Base-by-base conservation (phyloP, 2,797 vertebrate species). In the Rhinophrynus dorsalis region DNA sequence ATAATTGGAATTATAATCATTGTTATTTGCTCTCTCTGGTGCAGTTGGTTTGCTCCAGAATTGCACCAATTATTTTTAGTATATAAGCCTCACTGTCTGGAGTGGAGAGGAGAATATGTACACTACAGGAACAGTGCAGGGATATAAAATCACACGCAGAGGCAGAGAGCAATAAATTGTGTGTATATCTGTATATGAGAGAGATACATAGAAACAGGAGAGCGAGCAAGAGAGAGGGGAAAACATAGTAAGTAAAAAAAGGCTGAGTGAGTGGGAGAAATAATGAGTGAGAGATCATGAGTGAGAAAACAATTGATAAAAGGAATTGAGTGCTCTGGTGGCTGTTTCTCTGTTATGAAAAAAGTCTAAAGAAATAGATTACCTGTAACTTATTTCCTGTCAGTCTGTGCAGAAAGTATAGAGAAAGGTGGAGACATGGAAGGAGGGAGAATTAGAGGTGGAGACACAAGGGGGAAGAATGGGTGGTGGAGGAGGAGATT, bases 311-410 rank as follows among this genome's bases (percentile, higher is more conserved):
- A n/a, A n/a, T n/a, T n/a, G n/a, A n/a, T n/a, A n/a, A 40, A 17
- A 40, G 38, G 6, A 4, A n/a, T 1, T 45, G 17, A 45, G 20
- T 8, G 42, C 7, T n/a, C 37, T 12, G n/a, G 3, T 40, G 2
- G 1, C 2, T 35, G 32, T 1, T 2, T 35, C 2, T 12, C 37
- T 40, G 37, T 40, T 5, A 15, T 12, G 37, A 40, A 40, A 2
- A n/a, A n/a, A n/a, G 5, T 5, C 12, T 40, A n/a, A 5, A n/a
- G 3, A 40, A 40, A 5, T 4, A 47, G 2, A n/a, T 68, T 60
- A 68, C 67, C 56, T 59, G 55, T 3, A 37, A 52, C 20, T 27
- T 23, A 26, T 17, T 68, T 68, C 66, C 66, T 60, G 56, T 50
- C 33, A 40, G 24, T 26, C 51, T 9, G 54, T 7, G 33, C 11